Conservation (phyloP, 2,888 invertebrate genomes). For the Podotricha telesiphe region DNA sequence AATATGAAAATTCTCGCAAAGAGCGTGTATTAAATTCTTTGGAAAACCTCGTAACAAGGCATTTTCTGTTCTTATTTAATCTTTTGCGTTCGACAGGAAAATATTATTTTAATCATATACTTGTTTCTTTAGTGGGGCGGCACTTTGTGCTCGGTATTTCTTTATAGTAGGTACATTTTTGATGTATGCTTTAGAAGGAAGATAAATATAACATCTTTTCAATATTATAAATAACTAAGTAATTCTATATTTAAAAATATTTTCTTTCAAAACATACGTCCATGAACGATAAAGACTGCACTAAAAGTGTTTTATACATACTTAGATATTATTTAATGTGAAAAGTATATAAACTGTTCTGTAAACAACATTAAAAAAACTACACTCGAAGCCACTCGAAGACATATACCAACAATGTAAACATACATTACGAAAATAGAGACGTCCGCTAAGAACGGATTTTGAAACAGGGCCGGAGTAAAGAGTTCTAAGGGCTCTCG, state of each 20-base stretch:
- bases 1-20: constrained; percentile 30
- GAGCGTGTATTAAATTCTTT: constrained; percentile 34
- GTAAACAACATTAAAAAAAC: too few relatives aligned
- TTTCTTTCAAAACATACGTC: too few relatives aligned
- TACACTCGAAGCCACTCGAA: too few relatives aligned
- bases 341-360: too few relatives aligned
- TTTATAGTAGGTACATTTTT: constrained; percentile 12
- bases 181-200: constrained; percentile 13
- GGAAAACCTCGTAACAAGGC: constrained; percentile 29
- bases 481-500: too few relatives aligned
- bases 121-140: neutral
- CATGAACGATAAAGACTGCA: too few relatives aligned
- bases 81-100: constrained; percentile 30
- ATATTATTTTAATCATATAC: constrained; percentile 27
- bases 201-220: neutral
- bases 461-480: too few relatives aligned
- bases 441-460: too few relatives aligned
- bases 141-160: constrained; percentile 14
- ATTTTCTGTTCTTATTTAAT: constrained; percentile 35
- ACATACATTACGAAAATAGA: too few relatives aligned
- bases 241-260: neutral
- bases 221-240: neutral
- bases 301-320: too few relatives aligned
- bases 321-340: too few relatives aligned
- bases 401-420: too few relatives aligned